Evolutionary conservation across 1,140 invertebrate species (phyloP), one percentile per base, ranked within the genome.

Genomic region (Achatina immaculata): DNA sequence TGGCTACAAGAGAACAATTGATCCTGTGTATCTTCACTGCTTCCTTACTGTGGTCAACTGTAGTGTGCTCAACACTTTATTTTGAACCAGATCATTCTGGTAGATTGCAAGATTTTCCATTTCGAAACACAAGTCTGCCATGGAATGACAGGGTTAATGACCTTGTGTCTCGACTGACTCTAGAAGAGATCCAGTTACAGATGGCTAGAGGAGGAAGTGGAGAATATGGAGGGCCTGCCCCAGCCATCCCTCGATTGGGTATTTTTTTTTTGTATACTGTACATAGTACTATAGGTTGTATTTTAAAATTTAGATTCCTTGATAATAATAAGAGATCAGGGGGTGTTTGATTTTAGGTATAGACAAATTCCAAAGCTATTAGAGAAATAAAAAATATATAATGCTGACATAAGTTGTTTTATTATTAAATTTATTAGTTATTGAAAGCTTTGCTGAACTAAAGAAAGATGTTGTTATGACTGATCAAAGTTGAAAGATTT

Each of bases 111-210:
- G 71, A 78, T 68, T 83, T 74, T 38, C 90, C 90, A 21, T 91
- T 90, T 75, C 51, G 81, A 58, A 89, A 91, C 81, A 71, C 82
- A 7, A 85, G 84, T 21, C 69, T 91, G 6, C 43, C 86, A 19
- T 91, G 90, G 90, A 72, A 85, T 4, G 81, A 82, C 21, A 81
- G 90, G 71, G 90, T 91, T 16, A 82, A 90, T 75, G 89, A 91
- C 82, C 65, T 91, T 34, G 87, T 91, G 14, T 81, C 73, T 6
- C 80, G 89, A 38, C 82, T 91, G 34, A 89, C 87, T 0, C 43
- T 89, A 7, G 78, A 86, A 28, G 89, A 91, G 81, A 84, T 90
- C 6, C 83, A 88, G 80, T 28, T 83, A 1, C 90, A 91, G 85
- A 84, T 91, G 81, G 80, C 87, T 0, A 74, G 84, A 14, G 90